A percentile compares a stretch with the other conserved stretches of the same genome.
Evolutionary conservation across 2,113 vertebrate genomes (phyloP).

Genomic region (Heterochromis multidens): DNA sequence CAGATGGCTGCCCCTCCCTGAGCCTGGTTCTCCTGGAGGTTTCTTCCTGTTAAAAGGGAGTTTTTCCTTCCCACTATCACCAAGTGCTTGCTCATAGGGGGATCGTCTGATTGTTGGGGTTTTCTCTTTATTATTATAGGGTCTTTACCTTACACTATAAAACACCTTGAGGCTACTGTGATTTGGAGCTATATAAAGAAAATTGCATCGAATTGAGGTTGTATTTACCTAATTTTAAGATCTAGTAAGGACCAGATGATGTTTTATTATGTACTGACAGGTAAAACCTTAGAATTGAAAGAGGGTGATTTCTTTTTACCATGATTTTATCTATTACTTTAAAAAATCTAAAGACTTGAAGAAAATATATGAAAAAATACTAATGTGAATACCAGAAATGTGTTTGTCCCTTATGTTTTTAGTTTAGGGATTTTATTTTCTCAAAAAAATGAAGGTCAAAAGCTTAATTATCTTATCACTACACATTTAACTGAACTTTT

Average conservation of each 20-base stretch:
- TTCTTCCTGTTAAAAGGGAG: no score
- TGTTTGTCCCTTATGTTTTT: background rate
- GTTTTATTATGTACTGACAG: accelerated
- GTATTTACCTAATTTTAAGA: background rate
- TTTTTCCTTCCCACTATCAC: no score
- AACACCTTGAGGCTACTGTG: no score
- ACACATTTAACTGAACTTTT: background rate
- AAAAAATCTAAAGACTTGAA: background rate
- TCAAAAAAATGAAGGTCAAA: background rate
- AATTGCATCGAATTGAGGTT: no score
- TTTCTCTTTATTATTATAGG: no score
- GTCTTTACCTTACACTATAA: no score
- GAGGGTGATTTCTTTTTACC: background rate
- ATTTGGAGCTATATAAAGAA: no score
- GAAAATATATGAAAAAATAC: background rate
- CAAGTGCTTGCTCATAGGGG: no score
- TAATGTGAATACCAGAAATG: background rate
- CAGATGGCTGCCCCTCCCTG: no score
- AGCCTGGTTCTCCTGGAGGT: no score
- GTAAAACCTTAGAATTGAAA: background rate
- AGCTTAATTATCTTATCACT: accelerated
- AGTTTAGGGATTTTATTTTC: background rate
- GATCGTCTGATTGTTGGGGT: no score
- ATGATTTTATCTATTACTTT: background rate
- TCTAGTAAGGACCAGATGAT: background rate